These are phyloP conservation scores for Eupleurogrammus muticus DNA, from an alignment of 2,797 vertebrate species.

Conservation along the genomic window DNA sequence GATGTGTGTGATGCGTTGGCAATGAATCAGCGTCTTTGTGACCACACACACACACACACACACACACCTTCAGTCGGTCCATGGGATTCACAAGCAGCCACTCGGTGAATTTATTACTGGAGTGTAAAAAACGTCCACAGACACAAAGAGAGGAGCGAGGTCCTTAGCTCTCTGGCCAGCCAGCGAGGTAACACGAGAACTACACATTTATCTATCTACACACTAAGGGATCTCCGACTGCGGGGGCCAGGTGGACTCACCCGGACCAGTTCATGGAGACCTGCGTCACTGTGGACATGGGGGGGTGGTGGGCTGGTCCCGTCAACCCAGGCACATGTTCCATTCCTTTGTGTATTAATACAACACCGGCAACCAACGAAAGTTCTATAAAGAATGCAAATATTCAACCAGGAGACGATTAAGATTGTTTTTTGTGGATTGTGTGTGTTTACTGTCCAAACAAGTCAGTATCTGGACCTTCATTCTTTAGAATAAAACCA, in stretches of 20 bases:
- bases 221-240: conserved; percentile 78
- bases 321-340: conserved; percentile 61
- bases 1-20: conserved; percentile 62
- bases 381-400: conserved; percentile 45
- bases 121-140: conserved; percentile 75
- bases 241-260: conserved; percentile 61
- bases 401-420: conserved; percentile 29
- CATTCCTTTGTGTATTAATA: conserved; percentile 46
- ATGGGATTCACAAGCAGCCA: conserved; percentile 68
- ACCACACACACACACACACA: too few species aligned
- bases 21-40: conserved; percentile 46
- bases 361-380: conserved; percentile 35
- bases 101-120: conserved; percentile 72
- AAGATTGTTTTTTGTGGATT: conserved; percentile 23
- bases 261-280: conserved; percentile 77
- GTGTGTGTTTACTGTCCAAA: conserved; percentile 43
- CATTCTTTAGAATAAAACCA: conserved; percentile 28
- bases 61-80: too few species aligned
- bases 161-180: conserved; percentile 87
- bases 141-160: conserved; percentile 77
- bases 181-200: conserved; percentile 83
- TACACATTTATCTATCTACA: conserved; percentile 78
- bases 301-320: conserved; percentile 38
- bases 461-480: conserved; percentile 33
- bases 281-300: conserved; percentile 73